phyloP scores from a whole-genome alignment of 1,140 invertebrate species.

The Hestina assimilis region DNA sequence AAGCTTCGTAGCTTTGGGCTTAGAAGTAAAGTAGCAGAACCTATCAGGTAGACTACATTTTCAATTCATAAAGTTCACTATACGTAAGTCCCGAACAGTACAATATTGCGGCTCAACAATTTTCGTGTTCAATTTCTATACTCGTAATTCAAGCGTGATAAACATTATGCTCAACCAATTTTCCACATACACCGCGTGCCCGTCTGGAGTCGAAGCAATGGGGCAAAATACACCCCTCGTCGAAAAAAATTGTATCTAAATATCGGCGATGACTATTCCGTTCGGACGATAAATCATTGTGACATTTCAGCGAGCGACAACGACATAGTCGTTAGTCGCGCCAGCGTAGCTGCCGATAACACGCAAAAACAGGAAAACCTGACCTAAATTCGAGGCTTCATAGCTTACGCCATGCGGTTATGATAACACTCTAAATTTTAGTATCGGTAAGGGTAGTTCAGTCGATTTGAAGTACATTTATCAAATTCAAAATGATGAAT shows the following conservation, averaged over 20 bases:
- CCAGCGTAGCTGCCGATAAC: conserved; percentile 51
- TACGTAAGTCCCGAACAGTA: too few species aligned
- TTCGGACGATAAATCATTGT: conserved; percentile 62
- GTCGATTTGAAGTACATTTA: conserved; percentile 2
- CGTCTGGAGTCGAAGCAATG: conserved; percentile 21
- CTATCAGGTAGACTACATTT: too few species aligned
- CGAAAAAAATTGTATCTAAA: conserved; percentile 38
- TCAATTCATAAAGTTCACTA: too few species aligned
- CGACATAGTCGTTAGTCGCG: conserved; percentile 63
- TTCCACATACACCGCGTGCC: conserved; percentile 13
- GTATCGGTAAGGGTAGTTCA: not conserved
- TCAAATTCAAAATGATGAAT: not conserved
- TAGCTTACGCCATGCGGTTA: conserved; percentile 24
- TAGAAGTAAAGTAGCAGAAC: too few species aligned
- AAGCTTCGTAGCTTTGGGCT: too few species aligned
- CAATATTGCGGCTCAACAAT: not conserved
- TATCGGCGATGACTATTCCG: conserved; percentile 36
- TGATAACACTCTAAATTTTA: conserved; percentile 22
- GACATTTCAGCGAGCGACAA: conserved; percentile 55
- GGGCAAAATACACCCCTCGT: conserved; percentile 28
- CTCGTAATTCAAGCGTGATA: conserved; percentile 9
- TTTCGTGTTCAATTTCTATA: conserved; percentile 7
- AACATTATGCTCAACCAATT: conserved; percentile 26
- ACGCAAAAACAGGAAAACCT: conserved; percentile 60
- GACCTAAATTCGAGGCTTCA: conserved; percentile 28